phyloP scores from a whole-genome alignment of 1,140 invertebrate genomes.

The Brachionus manjavacas region DNA sequence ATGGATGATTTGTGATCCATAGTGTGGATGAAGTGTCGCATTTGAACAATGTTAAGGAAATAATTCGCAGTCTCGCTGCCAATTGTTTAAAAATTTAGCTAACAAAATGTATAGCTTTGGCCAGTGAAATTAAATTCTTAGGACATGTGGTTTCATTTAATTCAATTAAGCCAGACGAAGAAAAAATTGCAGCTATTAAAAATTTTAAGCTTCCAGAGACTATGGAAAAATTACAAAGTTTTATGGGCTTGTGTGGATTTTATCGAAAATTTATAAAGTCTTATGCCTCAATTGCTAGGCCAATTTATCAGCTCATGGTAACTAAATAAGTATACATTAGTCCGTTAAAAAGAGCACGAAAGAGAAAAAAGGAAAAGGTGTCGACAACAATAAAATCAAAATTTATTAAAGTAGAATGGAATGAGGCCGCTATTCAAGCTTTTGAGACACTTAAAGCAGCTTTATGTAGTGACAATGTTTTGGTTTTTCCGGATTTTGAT shows the following conservation, averaged over 20 bases:
- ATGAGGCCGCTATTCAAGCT: background rate
- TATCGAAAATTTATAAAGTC: conserved; percentile 47
- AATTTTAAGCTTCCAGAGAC: background rate
- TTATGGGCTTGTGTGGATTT: conserved; percentile 48
- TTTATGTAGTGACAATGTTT: conserved; percentile 38
- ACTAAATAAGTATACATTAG: background rate
- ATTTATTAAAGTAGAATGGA: background rate
- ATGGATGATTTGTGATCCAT: too few relatives aligned
- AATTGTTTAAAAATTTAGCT: too few relatives aligned
- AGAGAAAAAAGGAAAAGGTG: background rate
- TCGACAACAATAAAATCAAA: background rate
- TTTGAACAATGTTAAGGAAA: too few relatives aligned
- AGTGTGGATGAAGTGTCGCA: too few relatives aligned
- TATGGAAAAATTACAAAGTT: conserved; percentile 35
- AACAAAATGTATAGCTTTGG: too few relatives aligned
- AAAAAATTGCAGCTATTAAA: background rate
- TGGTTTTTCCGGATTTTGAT: background rate
- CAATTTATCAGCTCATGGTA: background rate
- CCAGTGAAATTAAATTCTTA: conserved; percentile 53
- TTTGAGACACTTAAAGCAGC: conserved; percentile 43
- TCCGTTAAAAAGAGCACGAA: background rate
- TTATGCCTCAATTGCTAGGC: conserved; percentile 46
- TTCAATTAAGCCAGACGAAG: conserved; percentile 35
- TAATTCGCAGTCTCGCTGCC: too few relatives aligned
- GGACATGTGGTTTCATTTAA: conserved; percentile 47